These are phyloP conservation scores for Irena cyanogastra DNA, from an alignment of 2,113 vertebrate species.

Conservation along the genomic window DNA sequence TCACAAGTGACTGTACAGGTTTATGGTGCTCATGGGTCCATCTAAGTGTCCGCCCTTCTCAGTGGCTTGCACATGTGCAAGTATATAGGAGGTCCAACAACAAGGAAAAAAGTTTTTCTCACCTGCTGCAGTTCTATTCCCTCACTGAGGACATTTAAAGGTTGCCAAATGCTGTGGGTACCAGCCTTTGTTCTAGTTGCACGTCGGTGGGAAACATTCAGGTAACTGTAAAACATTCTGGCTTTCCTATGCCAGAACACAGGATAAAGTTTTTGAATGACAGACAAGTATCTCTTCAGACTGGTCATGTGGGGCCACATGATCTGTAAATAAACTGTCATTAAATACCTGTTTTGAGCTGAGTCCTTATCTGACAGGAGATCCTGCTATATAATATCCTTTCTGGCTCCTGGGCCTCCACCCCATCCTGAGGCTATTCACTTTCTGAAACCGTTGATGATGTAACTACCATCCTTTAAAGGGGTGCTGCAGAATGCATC, in stretches of 20 bases:
- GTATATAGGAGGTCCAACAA: not conserved
- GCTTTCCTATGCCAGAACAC: not conserved
- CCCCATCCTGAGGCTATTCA: not conserved
- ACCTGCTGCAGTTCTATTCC: not conserved
- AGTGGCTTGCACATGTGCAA: not conserved
- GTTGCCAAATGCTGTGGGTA: not conserved
- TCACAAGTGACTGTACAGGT: not conserved
- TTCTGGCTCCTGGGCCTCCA: not conserved
- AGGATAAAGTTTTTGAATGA: not conserved
- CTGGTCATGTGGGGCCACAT: not conserved
- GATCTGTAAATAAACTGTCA: not conserved
- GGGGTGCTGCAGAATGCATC: accelerated
- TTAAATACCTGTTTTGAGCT: not conserved
- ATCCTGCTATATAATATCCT: not conserved
- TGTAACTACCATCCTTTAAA: not conserved
- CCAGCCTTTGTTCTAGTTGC: not conserved
- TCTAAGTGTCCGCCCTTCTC: not conserved
- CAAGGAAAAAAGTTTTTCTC: not conserved
- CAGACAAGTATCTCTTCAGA: not conserved
- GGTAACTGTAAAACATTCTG: not conserved
- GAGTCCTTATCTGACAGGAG: not conserved
- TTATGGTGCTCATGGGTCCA: not conserved
- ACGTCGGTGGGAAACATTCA: not conserved
- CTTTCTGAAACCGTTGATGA: not conserved
- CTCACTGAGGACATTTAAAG: not conserved